Evolutionary conservation across 2,113 vertebrate genomes (phyloP), one percentile per base, ranked within the genome.

Genomic region (Dromiciops gliroides): DNA sequence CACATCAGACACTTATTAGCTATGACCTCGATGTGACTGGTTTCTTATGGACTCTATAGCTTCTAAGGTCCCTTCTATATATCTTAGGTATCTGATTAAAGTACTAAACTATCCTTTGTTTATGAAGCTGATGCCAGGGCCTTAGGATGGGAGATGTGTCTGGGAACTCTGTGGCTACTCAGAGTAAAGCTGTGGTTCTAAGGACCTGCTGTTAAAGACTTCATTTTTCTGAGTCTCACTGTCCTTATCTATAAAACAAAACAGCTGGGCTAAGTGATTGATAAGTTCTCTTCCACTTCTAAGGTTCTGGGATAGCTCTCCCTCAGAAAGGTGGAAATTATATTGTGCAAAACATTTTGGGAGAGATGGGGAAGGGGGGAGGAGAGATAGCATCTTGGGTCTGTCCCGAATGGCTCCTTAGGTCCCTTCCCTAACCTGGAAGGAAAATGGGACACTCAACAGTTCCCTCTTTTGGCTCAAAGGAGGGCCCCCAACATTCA

Each of bases 231-330:
- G 88, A 93, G 93, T 51, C 92, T 96, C 53, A 37, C 28, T 92
- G 95, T 94, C n/a, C 89, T 89, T 49, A 95, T 93, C 50, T 94
- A 90, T 95, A 94, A 96, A 97, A 96, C 92, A 1, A 9, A 97
- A 56, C 95, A 95, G 96, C 94, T 95, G 95, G 95, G 92, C 90
- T 53, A 90, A 96, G 93, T 96, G 91, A 48, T 88, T 96, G 96
- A 92, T 89, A 48, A 93, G 53, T 50, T 92, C 89, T 83, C 89
- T 97, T 95, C 50, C 22, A 92, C 75, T 53, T 94, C 92, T 51
- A 89, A 95, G 83, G 90, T 67, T 67, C 60, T 37, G 0, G 31
- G 14, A 67, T 67, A 67, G 96, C 96, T 96, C 92, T 98, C 91
- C 96, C 97, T 92, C 92, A 50, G 95, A 96, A 94, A 97, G 91